Evolutionary conservation across 2,797 vertebrate genomes (phyloP), one percentile per base, ranked within the genome.

Genomic region (Leptoclinus maculatus): DNA sequence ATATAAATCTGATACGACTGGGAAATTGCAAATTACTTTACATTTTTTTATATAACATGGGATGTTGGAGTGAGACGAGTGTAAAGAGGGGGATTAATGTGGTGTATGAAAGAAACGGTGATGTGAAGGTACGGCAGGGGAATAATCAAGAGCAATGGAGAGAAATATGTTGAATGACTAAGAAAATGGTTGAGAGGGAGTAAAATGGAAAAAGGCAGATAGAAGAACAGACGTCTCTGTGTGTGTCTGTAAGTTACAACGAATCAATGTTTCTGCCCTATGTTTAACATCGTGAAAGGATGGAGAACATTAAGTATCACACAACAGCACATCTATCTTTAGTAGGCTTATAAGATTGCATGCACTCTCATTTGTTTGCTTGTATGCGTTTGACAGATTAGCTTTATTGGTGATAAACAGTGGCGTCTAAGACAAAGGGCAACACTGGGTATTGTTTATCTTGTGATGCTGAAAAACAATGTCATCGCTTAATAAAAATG

Each of bases 251-350:
- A 54, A 34, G 17, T 64, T 66, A 54, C n/a, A 71, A 49, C 16
- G 58, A 65, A 66, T 79, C 49, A 71, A 49, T 73, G 32, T 73
- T 76, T 71, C 63, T 76, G 58, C 62, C 75, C 43, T 41, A 43
- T 16, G 9, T 34, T 70, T 73, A 60, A 64, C 64, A 65, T 32
- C 23, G 74, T 80, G 76, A 72, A 68, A 79, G 58, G 71, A 82
- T 29, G 34, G 66, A 80, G 39, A 74, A 75, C 58, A 68, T 45
- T 3, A 74, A 75, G 43, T 53, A 75, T 86, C 32, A 80, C 68
- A 83, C 80, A 68, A 75, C 68, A 73, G 71, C 39, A 21, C 1
- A 59, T 76, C 64, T 69, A 83, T 87, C 87, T 71, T 86, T 78
- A 79, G 74, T 34, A 41, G 17, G 13, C 65, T 64, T 57, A 65